These are phyloP conservation scores for Plodia interpunctella DNA, from an alignment of 1,140 invertebrate species.

Conservation along the genomic window DNA sequence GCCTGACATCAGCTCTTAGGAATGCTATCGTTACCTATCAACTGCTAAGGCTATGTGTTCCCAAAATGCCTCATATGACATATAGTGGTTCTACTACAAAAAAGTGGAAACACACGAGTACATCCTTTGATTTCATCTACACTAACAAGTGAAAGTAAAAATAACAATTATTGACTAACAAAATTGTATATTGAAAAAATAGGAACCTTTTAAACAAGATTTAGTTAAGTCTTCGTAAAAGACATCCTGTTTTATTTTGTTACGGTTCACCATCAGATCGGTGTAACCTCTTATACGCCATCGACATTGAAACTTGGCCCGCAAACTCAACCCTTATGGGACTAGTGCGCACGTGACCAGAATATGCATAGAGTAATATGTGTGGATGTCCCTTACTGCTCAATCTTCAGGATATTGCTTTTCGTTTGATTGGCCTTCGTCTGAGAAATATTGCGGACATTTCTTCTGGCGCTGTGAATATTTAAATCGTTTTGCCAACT, in stretches of 20 bases:
- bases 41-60: no score
- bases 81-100: no score
- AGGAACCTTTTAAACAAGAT: no score
- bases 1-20: no score
- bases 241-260: constrained; percentile 32
- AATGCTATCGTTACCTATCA: no score
- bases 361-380: constrained; percentile 30
- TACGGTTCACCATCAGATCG: constrained; percentile 10
- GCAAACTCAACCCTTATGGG: constrained; percentile 39
- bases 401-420: constrained; percentile 37
- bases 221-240: no score
- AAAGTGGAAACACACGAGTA: no score
- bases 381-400: constrained; percentile 31
- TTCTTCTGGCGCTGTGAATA: not conserved
- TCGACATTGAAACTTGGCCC: constrained; percentile 39
- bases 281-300: constrained; percentile 29
- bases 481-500: not conserved
- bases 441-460: not conserved
- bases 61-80: no score
- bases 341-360: constrained; percentile 42
- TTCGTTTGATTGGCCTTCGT: constrained; percentile 16
- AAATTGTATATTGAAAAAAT: no score
- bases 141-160: no score
- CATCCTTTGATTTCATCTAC: no score
- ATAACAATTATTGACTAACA: no score